Conservation (phyloP, 2,113 vertebrate species). For the Prionailurus viverrinus region DNA sequence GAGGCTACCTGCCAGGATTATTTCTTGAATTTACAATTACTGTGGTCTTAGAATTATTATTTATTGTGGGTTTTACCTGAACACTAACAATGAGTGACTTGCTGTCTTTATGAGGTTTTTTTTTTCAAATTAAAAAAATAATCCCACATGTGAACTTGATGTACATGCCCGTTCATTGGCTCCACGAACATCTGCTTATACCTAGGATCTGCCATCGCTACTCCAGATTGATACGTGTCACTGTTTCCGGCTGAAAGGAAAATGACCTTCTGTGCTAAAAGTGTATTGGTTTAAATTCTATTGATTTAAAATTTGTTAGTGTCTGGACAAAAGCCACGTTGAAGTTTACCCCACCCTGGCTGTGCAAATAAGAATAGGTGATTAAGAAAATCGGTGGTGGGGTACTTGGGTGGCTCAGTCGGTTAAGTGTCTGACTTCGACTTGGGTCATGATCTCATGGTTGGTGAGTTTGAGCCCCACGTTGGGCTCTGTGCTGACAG, state of each 20-base stretch:
- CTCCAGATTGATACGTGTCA: neutral
- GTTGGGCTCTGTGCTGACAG: too few relatives aligned
- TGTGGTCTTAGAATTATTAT: neutral
- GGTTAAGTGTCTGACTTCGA: too few relatives aligned
- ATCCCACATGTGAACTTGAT: neutral
- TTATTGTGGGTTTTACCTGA: neutral
- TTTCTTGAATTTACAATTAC: neutral
- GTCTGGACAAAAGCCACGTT: neutral
- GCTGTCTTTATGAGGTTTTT: neutral
- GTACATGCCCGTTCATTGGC: neutral
- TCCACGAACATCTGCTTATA: slow-evolving; percentile 3
- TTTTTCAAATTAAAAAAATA: slow-evolving; percentile 28
- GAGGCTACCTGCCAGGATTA: neutral
- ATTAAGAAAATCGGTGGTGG: neutral
- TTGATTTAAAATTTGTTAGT: slow-evolving; percentile 23
- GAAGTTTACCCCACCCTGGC: neutral
- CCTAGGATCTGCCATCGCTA: neutral
- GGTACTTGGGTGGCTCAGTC: too few relatives aligned
- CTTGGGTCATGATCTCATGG: too few relatives aligned
- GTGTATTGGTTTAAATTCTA: neutral
- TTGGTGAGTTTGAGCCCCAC: too few relatives aligned
- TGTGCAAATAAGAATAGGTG: slow-evolving; percentile 33
- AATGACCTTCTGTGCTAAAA: neutral
- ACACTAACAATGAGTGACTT: neutral
- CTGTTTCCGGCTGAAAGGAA: slow-evolving; percentile 3